Evolutionary conservation across 2,888 invertebrate genomes (phyloP).

Genomic region (Tachystola acroxantha): DNA sequence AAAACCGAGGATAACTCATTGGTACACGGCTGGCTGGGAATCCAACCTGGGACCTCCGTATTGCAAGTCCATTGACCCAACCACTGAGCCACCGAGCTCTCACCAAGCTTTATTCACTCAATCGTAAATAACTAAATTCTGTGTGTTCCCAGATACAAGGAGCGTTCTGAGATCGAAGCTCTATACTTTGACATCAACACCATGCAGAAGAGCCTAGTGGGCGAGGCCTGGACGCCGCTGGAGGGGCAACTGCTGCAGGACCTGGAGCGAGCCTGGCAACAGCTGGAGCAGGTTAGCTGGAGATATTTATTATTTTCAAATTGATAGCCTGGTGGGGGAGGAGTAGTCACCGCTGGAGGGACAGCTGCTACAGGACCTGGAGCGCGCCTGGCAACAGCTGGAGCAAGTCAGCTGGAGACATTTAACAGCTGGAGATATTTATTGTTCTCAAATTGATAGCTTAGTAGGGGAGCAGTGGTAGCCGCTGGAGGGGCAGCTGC

Average conservation of each 20-base stretch:
- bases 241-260: constrained; percentile 96
- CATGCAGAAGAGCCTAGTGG: constrained; percentile 94
- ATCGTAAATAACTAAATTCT: too few species aligned
- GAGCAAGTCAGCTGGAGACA: too few species aligned
- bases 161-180: constrained; percentile 97
- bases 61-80: too few species aligned
- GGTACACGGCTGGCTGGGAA: too few species aligned
- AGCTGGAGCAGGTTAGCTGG: constrained; percentile 88
- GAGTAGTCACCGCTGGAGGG: constrained; percentile 92
- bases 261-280: constrained; percentile 96
- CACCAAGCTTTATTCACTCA: too few species aligned
- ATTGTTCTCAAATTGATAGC: too few species aligned
- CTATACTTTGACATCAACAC: constrained; percentile 98
- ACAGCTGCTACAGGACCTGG: constrained; percentile 95
- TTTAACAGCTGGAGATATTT: too few species aligned
- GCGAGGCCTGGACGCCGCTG: constrained; percentile 89
- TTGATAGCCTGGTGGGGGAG: constrained; percentile 94
- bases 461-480: constrained; percentile 91
- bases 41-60: too few species aligned
- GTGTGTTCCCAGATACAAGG: constrained; percentile 86
- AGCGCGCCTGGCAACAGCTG: constrained; percentile 94
- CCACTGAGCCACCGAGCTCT: too few species aligned
- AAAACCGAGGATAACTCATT: too few species aligned
- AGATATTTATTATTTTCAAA: too few species aligned
- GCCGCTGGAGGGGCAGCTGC: constrained; percentile 92